phyloP scores from a whole-genome alignment of 2,113 vertebrate genomes.

The Carlito syrichta region DNA sequence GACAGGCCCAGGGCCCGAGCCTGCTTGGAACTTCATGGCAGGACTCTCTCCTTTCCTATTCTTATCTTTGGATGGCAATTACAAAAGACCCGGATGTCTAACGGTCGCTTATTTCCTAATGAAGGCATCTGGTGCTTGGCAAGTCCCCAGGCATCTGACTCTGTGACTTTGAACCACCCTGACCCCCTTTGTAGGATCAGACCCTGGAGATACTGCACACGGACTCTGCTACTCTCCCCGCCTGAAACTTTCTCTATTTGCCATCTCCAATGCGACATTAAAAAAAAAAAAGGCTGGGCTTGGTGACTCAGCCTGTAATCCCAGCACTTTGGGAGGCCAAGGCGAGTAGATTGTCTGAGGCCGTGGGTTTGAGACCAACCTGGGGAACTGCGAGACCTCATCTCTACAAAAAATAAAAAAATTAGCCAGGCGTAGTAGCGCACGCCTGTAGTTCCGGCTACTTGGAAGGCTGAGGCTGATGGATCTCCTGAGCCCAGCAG shows the following conservation, averaged over 20 bases:
- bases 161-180: conserved; percentile 11
- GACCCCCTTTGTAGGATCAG: background rate
- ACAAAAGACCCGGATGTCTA: background rate
- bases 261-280: background rate
- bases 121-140: conserved; percentile 22
- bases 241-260: background rate
- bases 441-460: too few species aligned
- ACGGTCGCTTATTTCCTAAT: background rate
- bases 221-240: background rate
- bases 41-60: background rate
- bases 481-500: too few species aligned
- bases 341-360: too few species aligned
- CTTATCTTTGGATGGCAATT: background rate
- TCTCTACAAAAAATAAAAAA: too few species aligned
- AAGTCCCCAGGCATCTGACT: background rate
- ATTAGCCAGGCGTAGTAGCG: too few species aligned
- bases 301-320: too few species aligned
- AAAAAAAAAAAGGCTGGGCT: too few species aligned
- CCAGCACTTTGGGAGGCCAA: too few species aligned
- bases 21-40: background rate
- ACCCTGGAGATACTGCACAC: background rate
- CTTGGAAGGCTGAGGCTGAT: too few species aligned
- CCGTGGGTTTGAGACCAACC: too few species aligned
- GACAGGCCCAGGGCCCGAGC: background rate
- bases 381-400: too few species aligned